Conservation (phyloP, 2,797 vertebrate genomes). For the Rhynchotus rufescens region DNA sequence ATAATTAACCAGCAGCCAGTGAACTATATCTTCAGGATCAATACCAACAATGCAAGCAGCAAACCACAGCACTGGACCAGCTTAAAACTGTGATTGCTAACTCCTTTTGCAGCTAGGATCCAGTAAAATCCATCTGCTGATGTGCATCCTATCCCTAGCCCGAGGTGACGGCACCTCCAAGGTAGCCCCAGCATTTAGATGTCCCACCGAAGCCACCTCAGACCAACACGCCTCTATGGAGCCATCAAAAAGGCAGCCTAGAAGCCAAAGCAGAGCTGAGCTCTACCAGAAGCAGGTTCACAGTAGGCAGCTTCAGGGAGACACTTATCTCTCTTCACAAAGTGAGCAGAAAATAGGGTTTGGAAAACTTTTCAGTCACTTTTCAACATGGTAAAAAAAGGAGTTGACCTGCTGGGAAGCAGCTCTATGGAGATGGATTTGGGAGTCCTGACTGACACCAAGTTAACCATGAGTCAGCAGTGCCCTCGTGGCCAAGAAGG, state of each 20-base stretch:
- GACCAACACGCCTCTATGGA: accelerated
- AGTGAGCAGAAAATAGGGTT: background rate
- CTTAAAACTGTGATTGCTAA: background rate
- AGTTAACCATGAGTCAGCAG: too few relatives aligned
- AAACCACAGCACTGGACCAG: background rate
- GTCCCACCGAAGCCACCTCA: background rate
- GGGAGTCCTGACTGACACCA: too few relatives aligned
- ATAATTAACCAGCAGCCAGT: constrained; percentile 19
- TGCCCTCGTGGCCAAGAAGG: too few relatives aligned
- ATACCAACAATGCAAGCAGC: background rate
- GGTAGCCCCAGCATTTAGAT: too few relatives aligned
- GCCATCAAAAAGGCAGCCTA: accelerated
- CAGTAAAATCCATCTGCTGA: background rate
- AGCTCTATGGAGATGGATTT: too few relatives aligned
- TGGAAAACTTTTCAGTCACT: background rate
- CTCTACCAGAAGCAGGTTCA: accelerated
- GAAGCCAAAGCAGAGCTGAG: background rate
- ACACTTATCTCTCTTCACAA: background rate
- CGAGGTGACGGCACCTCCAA: background rate
- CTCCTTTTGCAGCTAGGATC: background rate
- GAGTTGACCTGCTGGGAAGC: too few relatives aligned
- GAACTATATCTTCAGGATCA: background rate
- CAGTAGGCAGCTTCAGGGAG: background rate
- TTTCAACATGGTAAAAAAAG: background rate
- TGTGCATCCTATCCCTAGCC: accelerated